Conservation (phyloP, 1,140 invertebrate species). For the Nasonia vitripennis region DNA sequence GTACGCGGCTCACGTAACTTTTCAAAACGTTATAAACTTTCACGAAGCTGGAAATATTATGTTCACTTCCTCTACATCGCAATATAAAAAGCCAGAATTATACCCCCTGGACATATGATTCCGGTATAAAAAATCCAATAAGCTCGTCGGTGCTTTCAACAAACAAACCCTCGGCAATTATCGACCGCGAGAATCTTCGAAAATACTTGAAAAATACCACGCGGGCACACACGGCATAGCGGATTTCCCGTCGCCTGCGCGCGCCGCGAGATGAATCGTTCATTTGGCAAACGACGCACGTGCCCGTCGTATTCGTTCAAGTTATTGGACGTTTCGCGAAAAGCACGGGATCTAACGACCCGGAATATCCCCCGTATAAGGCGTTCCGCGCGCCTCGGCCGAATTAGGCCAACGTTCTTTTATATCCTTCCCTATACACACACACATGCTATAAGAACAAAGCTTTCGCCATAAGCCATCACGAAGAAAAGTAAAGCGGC, state of each 20-base stretch:
- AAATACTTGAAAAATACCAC: neutral
- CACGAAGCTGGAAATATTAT: too few species aligned
- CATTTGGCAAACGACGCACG: slow-evolving; percentile 57
- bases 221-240: too few species aligned
- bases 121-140: neutral
- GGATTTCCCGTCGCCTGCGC: neutral
- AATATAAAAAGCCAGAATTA: too few species aligned
- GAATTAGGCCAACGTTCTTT: slow-evolving; percentile 50
- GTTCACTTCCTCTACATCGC: too few species aligned
- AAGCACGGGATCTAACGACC: slow-evolving; percentile 54
- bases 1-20: too few species aligned
- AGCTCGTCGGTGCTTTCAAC: neutral
- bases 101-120: too few species aligned
- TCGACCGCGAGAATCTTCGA: neutral
- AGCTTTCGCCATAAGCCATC: slow-evolving; percentile 15
- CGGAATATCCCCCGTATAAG: slow-evolving; percentile 41
- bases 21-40: too few species aligned
- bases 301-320: slow-evolving; percentile 54
- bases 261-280: slow-evolving; percentile 24
- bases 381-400: neutral
- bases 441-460: neutral
- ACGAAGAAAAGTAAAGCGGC: neutral
- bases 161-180: neutral
- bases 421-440: slow-evolving; percentile 11
- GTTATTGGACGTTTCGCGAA: slow-evolving; percentile 57